Base-by-base conservation (phyloP, 2,888 invertebrate genomes). In the Synergus gifuensis region DNA sequence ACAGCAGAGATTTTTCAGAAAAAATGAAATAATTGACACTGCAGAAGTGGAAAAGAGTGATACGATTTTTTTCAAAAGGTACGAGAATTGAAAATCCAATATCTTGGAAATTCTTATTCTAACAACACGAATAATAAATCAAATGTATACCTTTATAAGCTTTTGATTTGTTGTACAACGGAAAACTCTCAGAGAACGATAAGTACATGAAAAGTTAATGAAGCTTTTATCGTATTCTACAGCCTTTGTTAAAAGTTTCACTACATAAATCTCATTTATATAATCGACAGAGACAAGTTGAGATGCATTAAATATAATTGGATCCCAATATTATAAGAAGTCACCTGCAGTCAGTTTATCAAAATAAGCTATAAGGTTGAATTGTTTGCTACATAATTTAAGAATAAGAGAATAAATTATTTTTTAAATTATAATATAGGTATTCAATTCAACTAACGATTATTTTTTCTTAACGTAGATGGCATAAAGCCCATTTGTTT, bases 241-340 rank as follows among this genome's bases (percentile, higher is more conserved):
- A 36, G 49, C 69, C 69, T 69, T 69, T 54, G 69, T 69, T 46
- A 28, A 69, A 46, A 69, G 44, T 28, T 69, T 49, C 46, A 14
- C 14, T 28, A 28, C 28, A 28, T 69, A 22, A 28, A 69, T 69
- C 69, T 69, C 22, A 49, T 49, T 69, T 46, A 60, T 46, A 49
- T 28, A 69, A 44, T 28, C 36, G 69, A 36, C 69, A 69, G 49
- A 22, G 69, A 36, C 14, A 69, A 69, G 11, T 49, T 11, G 49
- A 69, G 69, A 69, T 69, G 54, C 36, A 69, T 69, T 69, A 54
- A 69, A 49, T 49, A 69, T 69, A 69, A 69, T 69, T 54, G 69
- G 69, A 69, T 69, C 36, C 42, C 46, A 46, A 67, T 28, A 9
- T 67, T 28, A 9, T 67, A 67, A 67, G 14, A 67, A 67, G 67